phyloP scores from a whole-genome alignment of 2,797 vertebrate genomes.

The Takifugu rubripes region DNA sequence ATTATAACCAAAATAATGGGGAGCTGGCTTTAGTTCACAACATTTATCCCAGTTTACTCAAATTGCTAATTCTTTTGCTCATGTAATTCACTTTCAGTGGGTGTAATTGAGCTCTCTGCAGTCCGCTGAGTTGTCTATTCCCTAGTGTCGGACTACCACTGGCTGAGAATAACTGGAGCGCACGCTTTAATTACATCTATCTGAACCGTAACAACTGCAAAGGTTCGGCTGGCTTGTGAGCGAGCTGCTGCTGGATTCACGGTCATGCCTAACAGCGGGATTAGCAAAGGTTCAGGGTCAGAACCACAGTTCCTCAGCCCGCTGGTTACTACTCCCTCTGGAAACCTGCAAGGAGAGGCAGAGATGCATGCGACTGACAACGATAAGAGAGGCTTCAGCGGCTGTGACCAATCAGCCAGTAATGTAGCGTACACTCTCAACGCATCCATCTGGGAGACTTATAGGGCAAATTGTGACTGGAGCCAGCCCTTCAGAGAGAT shows the following conservation, averaged over 20 bases:
- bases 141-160: not conserved
- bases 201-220: constrained; percentile 9
- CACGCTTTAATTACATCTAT: constrained; percentile 6
- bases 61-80: not conserved
- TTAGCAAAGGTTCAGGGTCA: constrained; percentile 54
- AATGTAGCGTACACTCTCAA: constrained; percentile 61
- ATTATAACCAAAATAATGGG: too few relatives aligned
- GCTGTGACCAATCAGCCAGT: constrained; percentile 54
- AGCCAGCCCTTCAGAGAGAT: constrained; percentile 25
- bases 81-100: not conserved
- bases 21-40: too few relatives aligned
- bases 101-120: not conserved
- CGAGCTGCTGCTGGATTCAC: constrained; percentile 34
- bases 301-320: constrained; percentile 40
- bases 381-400: constrained; percentile 48
- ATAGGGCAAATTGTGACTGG: constrained; percentile 42
- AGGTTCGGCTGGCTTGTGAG: constrained; percentile 17
- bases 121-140: not conserved
- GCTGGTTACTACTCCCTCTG: constrained; percentile 49
- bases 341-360: constrained; percentile 33
- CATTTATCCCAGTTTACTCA: not conserved
- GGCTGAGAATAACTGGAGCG: constrained; percentile 6
- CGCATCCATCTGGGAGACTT: constrained; percentile 51
- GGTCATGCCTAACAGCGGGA: constrained; percentile 32
- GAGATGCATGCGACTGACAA: constrained; percentile 52